Evolutionary conservation across 2,888 invertebrate genomes (phyloP).

Genomic region (Trisateles emortualis): DNA sequence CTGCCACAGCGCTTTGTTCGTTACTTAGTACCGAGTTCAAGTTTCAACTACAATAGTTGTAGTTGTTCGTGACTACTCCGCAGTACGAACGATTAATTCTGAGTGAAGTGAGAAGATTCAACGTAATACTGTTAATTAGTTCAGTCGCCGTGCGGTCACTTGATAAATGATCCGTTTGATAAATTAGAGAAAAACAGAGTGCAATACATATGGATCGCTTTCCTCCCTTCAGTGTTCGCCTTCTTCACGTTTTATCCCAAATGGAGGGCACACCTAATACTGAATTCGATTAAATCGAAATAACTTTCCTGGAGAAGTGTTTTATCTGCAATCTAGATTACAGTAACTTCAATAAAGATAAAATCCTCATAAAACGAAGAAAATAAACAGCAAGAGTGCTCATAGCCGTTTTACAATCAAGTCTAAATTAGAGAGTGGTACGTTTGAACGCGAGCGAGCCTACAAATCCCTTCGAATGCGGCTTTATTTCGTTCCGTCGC

Average conservation of each 20-base stretch:
- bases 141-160: constrained; percentile 51
- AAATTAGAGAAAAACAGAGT: constrained; percentile 41
- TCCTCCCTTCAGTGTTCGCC: constrained; percentile 21
- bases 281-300: constrained; percentile 31
- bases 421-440: constrained; percentile 66
- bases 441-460: constrained; percentile 60
- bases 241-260: constrained; percentile 23
- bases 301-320: constrained; percentile 26
- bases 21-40: constrained; percentile 22
- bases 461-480: constrained; percentile 68
- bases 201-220: constrained; percentile 35
- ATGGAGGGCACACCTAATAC: constrained; percentile 18
- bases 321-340: constrained; percentile 35
- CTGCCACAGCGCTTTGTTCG: constrained; percentile 33
- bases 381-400: constrained; percentile 38
- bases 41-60: constrained; percentile 52
- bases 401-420: constrained; percentile 60
- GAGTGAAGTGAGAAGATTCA: constrained; percentile 49
- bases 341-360: constrained; percentile 37
- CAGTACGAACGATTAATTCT: constrained; percentile 54
- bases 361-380: constrained; percentile 34
- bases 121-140: constrained; percentile 57
- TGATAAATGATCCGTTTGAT: constrained; percentile 56
- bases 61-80: constrained; percentile 44
- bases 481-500: constrained; percentile 73